Base-by-base conservation (phyloP, 1,140 invertebrate genomes). In the Sweltsa coloradensis region DNA sequence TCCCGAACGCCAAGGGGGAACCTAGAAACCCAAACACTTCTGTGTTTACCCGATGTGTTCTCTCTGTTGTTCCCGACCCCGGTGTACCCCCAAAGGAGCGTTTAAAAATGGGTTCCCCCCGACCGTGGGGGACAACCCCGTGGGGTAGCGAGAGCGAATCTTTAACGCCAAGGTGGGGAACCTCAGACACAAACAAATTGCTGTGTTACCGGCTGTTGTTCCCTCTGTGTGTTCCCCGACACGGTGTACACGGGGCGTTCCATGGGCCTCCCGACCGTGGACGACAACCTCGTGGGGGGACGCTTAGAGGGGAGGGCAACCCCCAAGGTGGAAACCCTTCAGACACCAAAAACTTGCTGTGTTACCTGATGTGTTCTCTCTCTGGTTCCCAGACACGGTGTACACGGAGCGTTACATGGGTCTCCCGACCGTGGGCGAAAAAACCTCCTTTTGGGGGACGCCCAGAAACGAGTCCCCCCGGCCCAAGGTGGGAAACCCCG, bases 321-420 rank as follows among this genome's bases (percentile, higher is more conserved):
- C n/a, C n/a, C n/a, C n/a, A n/a, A n/a, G n/a, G n/a, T n/a, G n/a
- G n/a, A n/a, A n/a, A n/a, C n/a, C n/a, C n/a, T n/a, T n/a, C n/a
- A n/a, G n/a, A n/a, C n/a, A n/a, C n/a, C n/a, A n/a, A n/a, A n/a
- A n/a, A n/a, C n/a, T n/a, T n/a, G n/a, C n/a, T n/a, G n/a, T n/a
- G n/a, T n/a, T n/a, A n/a, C n/a, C n/a, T n/a, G n/a, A n/a, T n/a
- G n/a, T n/a, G n/a, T n/a, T n/a, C n/a, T n/a, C n/a, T n/a, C n/a
- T n/a, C n/a, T n/a, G n/a, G n/a, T 54, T 56, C 57, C 3, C 59
- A 82, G 79, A 82, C 60, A 75, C 79, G 3, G 73, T 77, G 31
- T 82, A 81, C 56, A 79, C 80, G 13, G 79, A 83, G 51, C 58
- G 79, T 25, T 80, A 73, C 55, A 81, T 83, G 79, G 75, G 76